Base-by-base conservation (phyloP, 2,888 invertebrate genomes). In the Lithophane socia region DNA sequence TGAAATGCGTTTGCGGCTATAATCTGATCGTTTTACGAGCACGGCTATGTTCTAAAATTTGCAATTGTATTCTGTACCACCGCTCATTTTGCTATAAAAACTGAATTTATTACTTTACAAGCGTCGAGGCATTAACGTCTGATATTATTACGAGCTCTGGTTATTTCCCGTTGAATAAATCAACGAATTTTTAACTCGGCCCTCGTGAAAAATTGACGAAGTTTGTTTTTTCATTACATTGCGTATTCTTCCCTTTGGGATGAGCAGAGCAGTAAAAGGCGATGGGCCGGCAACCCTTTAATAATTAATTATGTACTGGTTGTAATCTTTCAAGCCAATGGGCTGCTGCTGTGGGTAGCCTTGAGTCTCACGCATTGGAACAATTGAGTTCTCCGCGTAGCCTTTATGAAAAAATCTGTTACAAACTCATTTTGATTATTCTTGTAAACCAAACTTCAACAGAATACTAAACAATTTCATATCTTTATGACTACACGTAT, bases 21-120 rank as follows among this genome's bases (percentile, higher is more conserved):
- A 93, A 93, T 93, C 92, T 91, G 93, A 94, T 94, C 92, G 93
- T 90, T 95, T 95, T 95, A 95, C 91, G 90, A 90, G 87, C 88
- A 80, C 82, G 82, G 88, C 89, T 89, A 90, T 91, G 90, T 91
- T 91, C 91, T 91, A 90, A 91, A 92, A 93, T 93, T 92, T 90
- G 90, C 90, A 90, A 91, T 91, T 89, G 90, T 92, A 91, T 91
- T 89, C 88, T 89, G 92, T 90, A 91, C 85, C 86, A 87, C 87
- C 87, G 80, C 86, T 89, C 89, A 88, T 90, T 89, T 89, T 81
- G 88, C 81, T 85, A 87, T 89, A 89, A 89, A 88, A 88, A 88
- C 75, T 79, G 78, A 87, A 90, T 91, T 91, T 91, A 91, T 88
- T 85, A 75, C 85, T 87, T 86, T 84, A 86, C 89, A 88, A 89